Base-by-base conservation (phyloP, 1,140 invertebrate species). In the Lamellibrachia luymesi region DNA sequence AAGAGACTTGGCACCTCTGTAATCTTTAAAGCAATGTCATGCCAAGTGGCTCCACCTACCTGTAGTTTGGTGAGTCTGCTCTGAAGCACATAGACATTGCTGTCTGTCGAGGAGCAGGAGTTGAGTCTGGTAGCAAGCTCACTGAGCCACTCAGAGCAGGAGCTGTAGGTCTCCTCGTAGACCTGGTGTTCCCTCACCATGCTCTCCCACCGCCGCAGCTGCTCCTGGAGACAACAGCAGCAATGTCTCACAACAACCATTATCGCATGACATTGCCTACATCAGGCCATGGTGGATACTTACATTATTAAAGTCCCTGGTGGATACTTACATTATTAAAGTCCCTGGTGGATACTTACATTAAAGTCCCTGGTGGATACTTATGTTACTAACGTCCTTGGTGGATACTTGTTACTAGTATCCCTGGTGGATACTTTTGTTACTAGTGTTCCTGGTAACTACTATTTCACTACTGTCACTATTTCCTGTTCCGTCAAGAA, bases 111-210 rank as follows among this genome's bases (percentile, higher is more conserved):
- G 25, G n/a, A 49, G 27, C 93, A 93, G 25, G 50, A 51, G 50
- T 2, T n/a, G 50, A 92, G 51, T 13, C 92, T 7, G 92, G 49
- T 4, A 13, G 27, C 8, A 90, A 99, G 97, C 93, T 98, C 98
- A 93, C 97, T 97, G n/a, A 99, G 96, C 98, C 98, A 99, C 51
- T 97, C 97, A 8, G 97, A 97, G 94, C 98, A 98, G 95, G 98
- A 98, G 0, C 97, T 97, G 8, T 98, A 97, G 94, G 98, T 97
- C 94, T 97, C 97, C 38, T 98, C 97, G 95, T 99, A 99, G 94
- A 98, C 98, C 96, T 98, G 98, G 95, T 99, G 98, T 89, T 97
- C 98, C 64, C 97, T 97, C 0, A 99, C 98, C 96, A 98, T 99
- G 94, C 98, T 98, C 94, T 99, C 98, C 99, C 99, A 99, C 93